Conservation (phyloP, 2,113 vertebrate species). For the Campylomormyrus numenius region DNA sequence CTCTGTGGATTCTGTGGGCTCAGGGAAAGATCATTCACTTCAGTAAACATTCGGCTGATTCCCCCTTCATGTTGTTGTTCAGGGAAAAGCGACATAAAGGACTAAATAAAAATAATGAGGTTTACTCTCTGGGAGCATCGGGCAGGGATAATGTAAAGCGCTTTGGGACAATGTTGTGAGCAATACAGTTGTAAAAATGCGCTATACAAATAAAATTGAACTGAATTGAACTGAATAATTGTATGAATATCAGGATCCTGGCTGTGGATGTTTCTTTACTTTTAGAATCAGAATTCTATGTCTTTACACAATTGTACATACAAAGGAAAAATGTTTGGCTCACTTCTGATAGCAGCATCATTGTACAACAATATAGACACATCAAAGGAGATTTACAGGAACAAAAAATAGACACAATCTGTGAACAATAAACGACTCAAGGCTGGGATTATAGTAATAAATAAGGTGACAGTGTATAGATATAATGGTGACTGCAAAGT, state of each 20-base stretch:
- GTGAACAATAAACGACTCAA: neutral
- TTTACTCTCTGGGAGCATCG: neutral
- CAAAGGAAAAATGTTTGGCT: neutral
- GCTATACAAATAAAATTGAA: neutral
- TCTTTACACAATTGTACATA: neutral
- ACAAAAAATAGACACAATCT: neutral
- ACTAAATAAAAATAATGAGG: neutral
- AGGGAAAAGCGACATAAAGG: neutral
- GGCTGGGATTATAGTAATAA: neutral
- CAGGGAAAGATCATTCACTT: neutral
- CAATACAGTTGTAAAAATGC: neutral
- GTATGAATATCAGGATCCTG: neutral
- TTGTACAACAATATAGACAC: neutral
- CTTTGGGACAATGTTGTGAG: neutral
- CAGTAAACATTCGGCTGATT: neutral
- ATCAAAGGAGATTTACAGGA: neutral
- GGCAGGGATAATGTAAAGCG: neutral
- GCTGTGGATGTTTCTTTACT: neutral
- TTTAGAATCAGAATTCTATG: neutral
- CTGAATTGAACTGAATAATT: neutral
- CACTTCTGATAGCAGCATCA: neutral
- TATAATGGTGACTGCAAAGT: neutral
- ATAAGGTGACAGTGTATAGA: neutral
- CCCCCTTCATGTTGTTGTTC: no score
- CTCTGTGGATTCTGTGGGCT: neutral